Evolutionary conservation across 2,888 invertebrate genomes (phyloP).

Genomic region (Cataglyphis rosenhaueri): DNA sequence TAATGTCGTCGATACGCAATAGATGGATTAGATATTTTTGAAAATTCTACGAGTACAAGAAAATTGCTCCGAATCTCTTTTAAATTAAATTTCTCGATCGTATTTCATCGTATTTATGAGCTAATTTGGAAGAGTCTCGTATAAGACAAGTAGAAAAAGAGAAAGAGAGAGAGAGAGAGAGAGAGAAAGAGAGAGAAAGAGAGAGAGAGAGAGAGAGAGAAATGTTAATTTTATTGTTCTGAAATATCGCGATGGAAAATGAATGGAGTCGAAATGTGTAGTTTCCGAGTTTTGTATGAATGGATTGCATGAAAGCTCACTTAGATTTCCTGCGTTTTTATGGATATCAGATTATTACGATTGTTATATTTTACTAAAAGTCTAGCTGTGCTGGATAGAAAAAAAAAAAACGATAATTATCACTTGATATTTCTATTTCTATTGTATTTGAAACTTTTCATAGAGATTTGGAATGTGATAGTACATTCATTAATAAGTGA

Average conservation of each 20-base stretch:
- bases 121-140: constrained; percentile 24
- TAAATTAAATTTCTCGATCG: constrained; percentile 4
- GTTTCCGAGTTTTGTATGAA: not conserved
- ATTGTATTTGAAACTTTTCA: not conserved
- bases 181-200: too few species aligned
- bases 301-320: not conserved
- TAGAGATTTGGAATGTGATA: not conserved
- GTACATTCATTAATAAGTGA: constrained; percentile 16
- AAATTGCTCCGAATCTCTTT: not conserved
- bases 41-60: constrained; percentile 13
- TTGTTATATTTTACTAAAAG: constrained; percentile 3
- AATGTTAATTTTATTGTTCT: not conserved
- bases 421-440: not conserved
- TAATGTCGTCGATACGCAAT: constrained; percentile 26
- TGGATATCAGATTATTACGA: not conserved
- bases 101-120: constrained; percentile 8
- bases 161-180: not conserved
- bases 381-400: not conserved
- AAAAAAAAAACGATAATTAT: not conserved
- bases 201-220: not conserved
- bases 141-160: not conserved
- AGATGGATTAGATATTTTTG: constrained; percentile 18
- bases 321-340: not conserved
- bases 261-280: not conserved
- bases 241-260: not conserved